Base-by-base conservation (phyloP, 2,888 invertebrate genomes). In the Danaus chrysippus region DNA sequence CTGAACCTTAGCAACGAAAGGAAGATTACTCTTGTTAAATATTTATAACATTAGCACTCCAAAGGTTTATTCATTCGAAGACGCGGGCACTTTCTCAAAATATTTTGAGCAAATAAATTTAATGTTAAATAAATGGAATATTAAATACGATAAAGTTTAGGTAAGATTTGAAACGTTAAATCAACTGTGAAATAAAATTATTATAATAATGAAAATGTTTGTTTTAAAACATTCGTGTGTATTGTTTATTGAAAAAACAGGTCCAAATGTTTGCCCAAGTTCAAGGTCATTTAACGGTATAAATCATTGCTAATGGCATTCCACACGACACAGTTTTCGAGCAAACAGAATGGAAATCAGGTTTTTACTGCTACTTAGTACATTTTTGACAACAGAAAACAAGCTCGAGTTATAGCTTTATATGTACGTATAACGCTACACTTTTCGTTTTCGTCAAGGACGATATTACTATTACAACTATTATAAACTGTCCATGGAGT, bases 1-100 rank as follows among this genome's bases (percentile, higher is more conserved):
- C 41, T 56, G 54, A 64, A 59, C 62, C 60, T 64, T 62, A 62
- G 64, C 64, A 64, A 57, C 61, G 52, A 43, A 62, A 55, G 61
- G 15, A 64, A 66, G 66, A 66, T 68, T 68, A 66, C 62, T 63
- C 56, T 46, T 44, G 59, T 68, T 68, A 66, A 66, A 68, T 66
- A 68, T 68, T 68, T 63, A 68, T 56, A 52, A 49, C 15, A 44
- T 53, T 54, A 15, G 52, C 63, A 46, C 54, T 44, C 56, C 34
- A 17, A 57, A 59, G 19, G 49, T 42, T 53, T 54, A 56, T 54
- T 59, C 54, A 59, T 65, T 65, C 60, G 10, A 56, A 54, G 57
- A 61, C 53, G 23, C 59, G 44, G 54, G 49, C 63, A n/a, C 19
- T 58, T 62, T 58, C 43, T 34, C 23, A 12, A 42, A 58, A 58